These are phyloP conservation scores for Pycnomerus fuliginosus DNA, from an alignment of 2,888 invertebrate species.

Conservation along the genomic window DNA sequence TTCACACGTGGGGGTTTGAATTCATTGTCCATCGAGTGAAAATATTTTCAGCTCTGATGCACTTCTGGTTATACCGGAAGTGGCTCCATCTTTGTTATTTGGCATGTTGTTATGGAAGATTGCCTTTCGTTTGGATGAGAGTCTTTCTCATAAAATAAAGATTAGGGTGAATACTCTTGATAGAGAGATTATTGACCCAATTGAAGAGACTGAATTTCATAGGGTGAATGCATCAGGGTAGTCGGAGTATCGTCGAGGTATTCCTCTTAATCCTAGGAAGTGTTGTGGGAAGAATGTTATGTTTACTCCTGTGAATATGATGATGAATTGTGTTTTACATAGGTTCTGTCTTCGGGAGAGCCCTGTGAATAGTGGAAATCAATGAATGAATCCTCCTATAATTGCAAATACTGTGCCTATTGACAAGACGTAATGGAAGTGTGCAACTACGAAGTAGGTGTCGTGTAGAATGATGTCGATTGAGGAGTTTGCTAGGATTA, in stretches of 20 bases:
- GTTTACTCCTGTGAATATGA: slow-evolving; percentile 76
- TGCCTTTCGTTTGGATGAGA: slow-evolving; percentile 54
- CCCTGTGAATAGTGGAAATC: slow-evolving; percentile 70
- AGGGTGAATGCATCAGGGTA: slow-evolving; percentile 61
- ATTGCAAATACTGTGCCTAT: slow-evolving; percentile 80
- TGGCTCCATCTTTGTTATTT: no score
- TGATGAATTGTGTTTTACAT: slow-evolving; percentile 66
- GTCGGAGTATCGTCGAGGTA: slow-evolving; percentile 71
- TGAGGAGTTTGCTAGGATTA: slow-evolving; percentile 71
- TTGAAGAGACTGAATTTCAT: slow-evolving; percentile 68
- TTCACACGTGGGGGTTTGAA: no score
- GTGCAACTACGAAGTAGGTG: slow-evolving; percentile 82
- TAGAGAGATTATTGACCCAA: slow-evolving; percentile 65
- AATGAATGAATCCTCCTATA: slow-evolving; percentile 71
- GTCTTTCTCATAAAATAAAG: slow-evolving; percentile 63
- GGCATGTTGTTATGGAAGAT: no score
- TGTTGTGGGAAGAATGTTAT: slow-evolving; percentile 80
- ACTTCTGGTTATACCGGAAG: no score
- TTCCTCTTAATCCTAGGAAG: slow-evolving; percentile 69
- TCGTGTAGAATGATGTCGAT: slow-evolving; percentile 77
- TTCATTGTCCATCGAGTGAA: no score
- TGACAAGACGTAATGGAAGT: slow-evolving; percentile 79
- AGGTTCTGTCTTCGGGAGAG: slow-evolving; percentile 59
- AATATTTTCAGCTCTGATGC: no score
- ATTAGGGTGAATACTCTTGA: slow-evolving; percentile 61